These are phyloP conservation scores for Netelia inedita DNA, from an alignment of 2,888 invertebrate species.

Conservation along the genomic window DNA sequence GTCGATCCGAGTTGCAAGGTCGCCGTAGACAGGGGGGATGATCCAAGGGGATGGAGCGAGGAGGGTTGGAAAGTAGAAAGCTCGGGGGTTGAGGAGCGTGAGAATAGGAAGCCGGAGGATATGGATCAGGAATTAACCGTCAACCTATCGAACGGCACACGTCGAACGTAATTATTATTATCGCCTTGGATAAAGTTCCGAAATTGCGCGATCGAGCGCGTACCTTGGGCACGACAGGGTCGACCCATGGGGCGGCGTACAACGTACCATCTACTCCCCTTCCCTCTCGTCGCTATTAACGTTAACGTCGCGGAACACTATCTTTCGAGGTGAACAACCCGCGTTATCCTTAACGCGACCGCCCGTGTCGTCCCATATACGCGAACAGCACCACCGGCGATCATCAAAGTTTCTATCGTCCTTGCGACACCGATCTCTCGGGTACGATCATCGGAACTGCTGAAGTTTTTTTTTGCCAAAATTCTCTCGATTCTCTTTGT, in stretches of 20 bases:
- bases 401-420: constrained; percentile 57
- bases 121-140: constrained; percentile 14
- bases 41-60: background rate
- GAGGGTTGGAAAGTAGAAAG: too few relatives aligned
- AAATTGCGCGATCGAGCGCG: background rate
- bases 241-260: constrained; percentile 12
- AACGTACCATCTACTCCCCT: constrained; percentile 13
- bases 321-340: constrained; percentile 55
- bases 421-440: constrained; percentile 33
- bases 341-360: constrained; percentile 66
- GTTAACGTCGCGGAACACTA: constrained; percentile 61
- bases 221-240: background rate
- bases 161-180: constrained; percentile 54
- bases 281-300: constrained; percentile 49
- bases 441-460: constrained; percentile 39
- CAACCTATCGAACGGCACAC: constrained; percentile 55
- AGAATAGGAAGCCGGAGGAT: constrained; percentile 4
- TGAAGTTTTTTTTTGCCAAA: constrained; percentile 6
- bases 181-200: constrained; percentile 1
- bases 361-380: constrained; percentile 21
- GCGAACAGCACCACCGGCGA: constrained; percentile 47
- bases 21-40: background rate
- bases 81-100: background rate
- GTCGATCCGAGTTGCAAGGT: background rate
- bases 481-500: constrained; percentile 16